phyloP scores from a whole-genome alignment of 2,113 vertebrate species.

The Calyptommatus sinebrachiatus region DNA sequence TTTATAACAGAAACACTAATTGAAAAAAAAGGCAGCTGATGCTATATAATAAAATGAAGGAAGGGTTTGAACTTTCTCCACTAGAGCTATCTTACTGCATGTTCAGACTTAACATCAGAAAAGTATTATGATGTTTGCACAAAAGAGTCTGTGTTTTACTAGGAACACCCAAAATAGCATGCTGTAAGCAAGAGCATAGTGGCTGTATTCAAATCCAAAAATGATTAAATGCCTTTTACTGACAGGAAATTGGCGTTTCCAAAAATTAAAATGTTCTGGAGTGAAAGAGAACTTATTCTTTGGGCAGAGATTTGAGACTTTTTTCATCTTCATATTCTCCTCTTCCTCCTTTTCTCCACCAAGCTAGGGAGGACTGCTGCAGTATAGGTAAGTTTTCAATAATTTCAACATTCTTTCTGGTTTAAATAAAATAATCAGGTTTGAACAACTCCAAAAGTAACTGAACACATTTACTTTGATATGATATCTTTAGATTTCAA shows the following conservation, averaged over 20 bases:
- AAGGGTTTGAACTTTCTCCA: constrained; percentile 72
- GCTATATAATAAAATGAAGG: constrained; percentile 61
- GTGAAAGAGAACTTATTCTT: constrained; percentile 19
- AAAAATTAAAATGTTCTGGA: constrained; percentile 41
- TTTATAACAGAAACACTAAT: constrained; percentile 60
- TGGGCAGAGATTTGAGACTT: constrained; percentile 1
- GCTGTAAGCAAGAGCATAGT: constrained; percentile 65
- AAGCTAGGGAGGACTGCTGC: constrained; percentile 12
- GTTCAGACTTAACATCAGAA: constrained; percentile 76
- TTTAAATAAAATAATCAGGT: constrained; percentile 3
- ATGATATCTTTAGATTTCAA: neutral
- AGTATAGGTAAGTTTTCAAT: constrained; percentile 61
- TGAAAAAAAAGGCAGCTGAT: constrained; percentile 63
- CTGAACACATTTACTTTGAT: neutral
- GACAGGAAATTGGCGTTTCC: constrained; percentile 49
- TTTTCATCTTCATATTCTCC: constrained; percentile 6
- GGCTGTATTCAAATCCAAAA: constrained; percentile 64
- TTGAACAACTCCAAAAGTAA: neutral
- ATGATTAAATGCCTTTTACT: constrained; percentile 54
- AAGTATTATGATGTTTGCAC: constrained; percentile 78
- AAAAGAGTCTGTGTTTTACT: constrained; percentile 87
- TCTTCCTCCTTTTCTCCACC: neutral
- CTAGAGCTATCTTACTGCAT: constrained; percentile 75
- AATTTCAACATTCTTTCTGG: neutral
- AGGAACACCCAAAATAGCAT: constrained; percentile 75